Base-by-base conservation (phyloP, 1,140 invertebrate genomes). In the Daktulosphaira vitifoliae region DNA sequence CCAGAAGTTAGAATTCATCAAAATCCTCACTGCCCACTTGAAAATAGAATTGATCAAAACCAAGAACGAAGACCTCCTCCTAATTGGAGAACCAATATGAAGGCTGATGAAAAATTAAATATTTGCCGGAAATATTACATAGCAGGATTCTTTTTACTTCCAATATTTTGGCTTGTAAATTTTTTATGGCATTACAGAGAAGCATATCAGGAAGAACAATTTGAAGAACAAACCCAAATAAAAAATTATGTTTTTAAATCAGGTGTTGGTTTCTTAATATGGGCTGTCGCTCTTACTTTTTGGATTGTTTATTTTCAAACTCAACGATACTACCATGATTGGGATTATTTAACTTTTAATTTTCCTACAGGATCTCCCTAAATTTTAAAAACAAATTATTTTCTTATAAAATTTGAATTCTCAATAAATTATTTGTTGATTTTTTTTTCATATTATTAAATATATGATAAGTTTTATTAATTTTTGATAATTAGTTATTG, bases 261-360 rank as follows among this genome's bases (percentile, higher is more conserved):
- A 1, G 42, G 56, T 15, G 29, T 62, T 48, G 56, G 56, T 15
- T 62, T 62, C 5, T 15, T 62, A 15, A 46, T 29, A 18, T 62
- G 42, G 56, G 15, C 42, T 20, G 25, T 62, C 8, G 7, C 46
- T 11, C 6, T 62, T 20, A 29, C 44, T 46, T 6, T 39, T 62
- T 62, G 56, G 56, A 25, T 62, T 2, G 18, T 62, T 20, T 62
- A 48, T 16, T 62, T 62, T 62, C 56, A 62, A 62, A 62, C 56
- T 5, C 56, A 62, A 62, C 42, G 56, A 6, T 48, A 29, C 20
- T 62, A 48, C 29, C 5, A 62, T 33, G 26, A 62, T 1, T 62
- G 56, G 56, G 56, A 62, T 15, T 46, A 62, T n/a, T 2, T 62
- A 33, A 62, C 56, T 13, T 62, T 48, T 22, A 62, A 62, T 33